These are phyloP conservation scores for Harlomillsia oculata DNA, from an alignment of 1,140 invertebrate species.

Conservation along the genomic window DNA sequence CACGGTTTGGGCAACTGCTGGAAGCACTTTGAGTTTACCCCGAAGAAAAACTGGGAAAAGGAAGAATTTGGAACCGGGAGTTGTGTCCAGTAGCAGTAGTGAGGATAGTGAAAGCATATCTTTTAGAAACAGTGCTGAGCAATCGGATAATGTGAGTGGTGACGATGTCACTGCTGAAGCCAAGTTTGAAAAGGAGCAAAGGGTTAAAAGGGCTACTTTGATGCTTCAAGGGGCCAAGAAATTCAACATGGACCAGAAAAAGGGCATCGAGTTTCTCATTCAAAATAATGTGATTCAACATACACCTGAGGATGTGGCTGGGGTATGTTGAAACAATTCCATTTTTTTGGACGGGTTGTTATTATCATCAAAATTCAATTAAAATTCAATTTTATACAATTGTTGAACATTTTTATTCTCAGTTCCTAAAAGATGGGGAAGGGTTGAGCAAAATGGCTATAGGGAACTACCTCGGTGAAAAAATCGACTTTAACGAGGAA, in stretches of 20 bases:
- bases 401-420: slow-evolving; percentile 15
- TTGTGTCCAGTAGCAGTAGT: slow-evolving; percentile 12
- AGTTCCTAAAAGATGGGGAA: slow-evolving; percentile 45
- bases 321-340: slow-evolving; percentile 38
- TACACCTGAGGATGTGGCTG: slow-evolving; percentile 86
- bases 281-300: slow-evolving; percentile 81
- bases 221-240: slow-evolving; percentile 56
- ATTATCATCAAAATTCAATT: background rate
- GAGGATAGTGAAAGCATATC: slow-evolving; percentile 3
- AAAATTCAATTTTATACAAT: slow-evolving; percentile 1
- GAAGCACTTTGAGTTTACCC: background rate
- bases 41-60: background rate
- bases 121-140: slow-evolving; percentile 2
- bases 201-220: slow-evolving; percentile 3
- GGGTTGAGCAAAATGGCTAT: slow-evolving; percentile 48
- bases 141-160: background rate
- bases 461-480: slow-evolving; percentile 48
- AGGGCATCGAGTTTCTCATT: slow-evolving; percentile 95
- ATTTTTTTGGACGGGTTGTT: background rate
- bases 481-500: slow-evolving; percentile 31
- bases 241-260: slow-evolving; percentile 99
- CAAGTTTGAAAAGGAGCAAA: background rate
- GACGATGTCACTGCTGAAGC: background rate
- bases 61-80: slow-evolving; percentile 13
- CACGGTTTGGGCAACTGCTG: background rate